These are phyloP conservation scores for Antechinus stuartii DNA, from an alignment of 2,113 vertebrate genomes.

Conservation along the genomic window DNA sequence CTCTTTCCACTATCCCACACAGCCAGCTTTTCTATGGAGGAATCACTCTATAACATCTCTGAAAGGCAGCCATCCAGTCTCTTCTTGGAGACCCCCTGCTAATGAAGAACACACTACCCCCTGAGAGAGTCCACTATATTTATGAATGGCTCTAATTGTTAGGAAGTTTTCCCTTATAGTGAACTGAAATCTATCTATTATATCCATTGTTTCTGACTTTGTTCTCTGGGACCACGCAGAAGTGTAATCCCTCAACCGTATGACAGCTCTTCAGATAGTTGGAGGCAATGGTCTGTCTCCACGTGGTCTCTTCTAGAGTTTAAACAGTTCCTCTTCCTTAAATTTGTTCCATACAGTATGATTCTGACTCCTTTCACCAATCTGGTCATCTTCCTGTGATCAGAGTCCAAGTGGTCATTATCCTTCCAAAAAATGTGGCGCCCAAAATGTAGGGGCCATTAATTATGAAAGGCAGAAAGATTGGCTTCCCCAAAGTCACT, in stretches of 20 bases:
- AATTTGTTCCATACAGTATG: background rate
- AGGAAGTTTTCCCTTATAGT: background rate
- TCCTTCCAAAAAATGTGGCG: background rate
- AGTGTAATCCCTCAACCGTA: background rate
- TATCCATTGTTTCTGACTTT: background rate
- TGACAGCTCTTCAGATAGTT: background rate
- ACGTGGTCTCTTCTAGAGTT: background rate
- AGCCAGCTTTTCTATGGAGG: background rate
- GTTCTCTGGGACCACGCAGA: background rate
- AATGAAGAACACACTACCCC: background rate
- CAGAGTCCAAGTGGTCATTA: background rate
- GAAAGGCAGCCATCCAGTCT: background rate
- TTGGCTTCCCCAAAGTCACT: background rate
- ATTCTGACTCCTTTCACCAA: background rate
- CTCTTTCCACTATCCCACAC: background rate
- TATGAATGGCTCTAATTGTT: background rate
- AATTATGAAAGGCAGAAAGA: background rate
- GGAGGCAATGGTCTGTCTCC: background rate
- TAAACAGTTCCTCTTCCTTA: background rate
- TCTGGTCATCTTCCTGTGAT: background rate
- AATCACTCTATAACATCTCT: background rate
- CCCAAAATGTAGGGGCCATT: background rate
- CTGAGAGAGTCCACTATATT: background rate
- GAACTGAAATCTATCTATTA: background rate
- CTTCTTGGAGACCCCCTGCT: background rate